A percentile compares a stretch with the other conserved stretches of the same genome.
Conservation (phyloP, 2,888 invertebrate species). For the Hydrotaea diabolus region DNA sequence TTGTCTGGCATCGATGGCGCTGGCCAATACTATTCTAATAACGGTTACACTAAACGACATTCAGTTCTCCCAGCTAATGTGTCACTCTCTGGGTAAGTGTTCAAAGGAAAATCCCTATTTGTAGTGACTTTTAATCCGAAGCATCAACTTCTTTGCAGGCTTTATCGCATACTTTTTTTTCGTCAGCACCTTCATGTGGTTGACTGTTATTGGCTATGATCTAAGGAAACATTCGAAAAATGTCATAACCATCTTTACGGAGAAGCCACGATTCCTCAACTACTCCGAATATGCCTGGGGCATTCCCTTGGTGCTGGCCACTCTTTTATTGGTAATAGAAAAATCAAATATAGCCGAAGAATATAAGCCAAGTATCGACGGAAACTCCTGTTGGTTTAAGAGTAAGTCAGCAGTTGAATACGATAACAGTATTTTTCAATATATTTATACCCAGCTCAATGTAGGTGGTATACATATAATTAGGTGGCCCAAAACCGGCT, state of each 20-base stretch:
- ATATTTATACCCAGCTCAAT: too few species aligned
- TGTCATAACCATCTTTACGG: conserved; percentile 82
- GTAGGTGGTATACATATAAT: too few species aligned
- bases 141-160: conserved; percentile 44
- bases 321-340: not conserved
- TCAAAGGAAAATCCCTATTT: not conserved
- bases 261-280: not conserved
- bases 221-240: conserved; percentile 78
- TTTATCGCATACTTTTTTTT: conserved; percentile 84
- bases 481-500: too few species aligned
- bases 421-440: too few species aligned
- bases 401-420: too few species aligned
- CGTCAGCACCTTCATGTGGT: conserved; percentile 89
- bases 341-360: not conserved
- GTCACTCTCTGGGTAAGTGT: conserved; percentile 76
- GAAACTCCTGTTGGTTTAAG: conserved; percentile 7
- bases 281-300: conserved; percentile 8
- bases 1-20: conserved; percentile 84
- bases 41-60: conserved; percentile 81
- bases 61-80: conserved; percentile 46
- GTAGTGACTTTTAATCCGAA: not conserved
- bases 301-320: not conserved
- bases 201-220: conserved; percentile 91
- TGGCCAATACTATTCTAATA: conserved; percentile 84
- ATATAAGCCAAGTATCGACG: conserved; percentile 12